A percentile compares a stretch with the other conserved stretches of the same genome.
These are phyloP conservation scores for Sebastes goodei DNA, from an alignment of 2,797 vertebrate species.

Conservation along the genomic window DNA sequence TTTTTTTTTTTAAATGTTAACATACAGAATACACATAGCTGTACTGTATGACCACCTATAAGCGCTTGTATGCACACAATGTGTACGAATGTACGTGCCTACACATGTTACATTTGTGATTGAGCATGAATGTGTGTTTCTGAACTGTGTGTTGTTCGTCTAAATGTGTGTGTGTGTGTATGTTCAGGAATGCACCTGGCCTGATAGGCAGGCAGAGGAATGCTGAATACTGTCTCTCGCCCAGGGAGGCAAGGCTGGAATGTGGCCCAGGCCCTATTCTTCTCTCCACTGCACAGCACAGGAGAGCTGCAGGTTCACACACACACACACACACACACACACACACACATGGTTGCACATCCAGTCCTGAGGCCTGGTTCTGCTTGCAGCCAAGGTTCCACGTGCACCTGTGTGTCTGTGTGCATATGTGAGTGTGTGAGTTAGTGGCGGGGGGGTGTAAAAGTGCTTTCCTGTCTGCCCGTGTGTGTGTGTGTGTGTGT, in stretches of 20 bases:
- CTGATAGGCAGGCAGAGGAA: slow-evolving; percentile 82
- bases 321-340: slow-evolving; percentile 45
- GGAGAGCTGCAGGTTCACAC: slow-evolving; percentile 67
- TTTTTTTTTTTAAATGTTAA: background rate
- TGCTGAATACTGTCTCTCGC: slow-evolving; percentile 79
- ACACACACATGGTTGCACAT: slow-evolving; percentile 33
- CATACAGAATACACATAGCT: background rate
- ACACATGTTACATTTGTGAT: slow-evolving; percentile 27
- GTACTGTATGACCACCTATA: slow-evolving; percentile 13
- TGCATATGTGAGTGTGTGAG: slow-evolving; percentile 5
- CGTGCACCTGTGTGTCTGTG: slow-evolving; percentile 49
- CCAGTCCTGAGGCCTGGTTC: slow-evolving; percentile 54
- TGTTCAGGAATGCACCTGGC: slow-evolving; percentile 82
- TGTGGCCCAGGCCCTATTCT: slow-evolving; percentile 82
- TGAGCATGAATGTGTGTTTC: slow-evolving; percentile 13
- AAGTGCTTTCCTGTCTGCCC: slow-evolving; percentile 15
- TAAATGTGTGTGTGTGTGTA: slow-evolving; percentile 40
- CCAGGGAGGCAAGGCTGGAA: slow-evolving; percentile 83
- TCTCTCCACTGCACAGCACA: slow-evolving; percentile 72
- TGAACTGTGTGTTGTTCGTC: slow-evolving; percentile 27
- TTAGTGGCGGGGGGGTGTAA: slow-evolving; percentile 4
- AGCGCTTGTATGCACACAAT: slow-evolving; percentile 2
- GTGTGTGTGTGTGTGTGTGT: background rate
- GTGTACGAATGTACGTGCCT: background rate
- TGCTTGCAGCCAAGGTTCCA: slow-evolving; percentile 51